phyloP scores from a whole-genome alignment of 2,113 vertebrate genomes.

The Vulpes lagopus region DNA sequence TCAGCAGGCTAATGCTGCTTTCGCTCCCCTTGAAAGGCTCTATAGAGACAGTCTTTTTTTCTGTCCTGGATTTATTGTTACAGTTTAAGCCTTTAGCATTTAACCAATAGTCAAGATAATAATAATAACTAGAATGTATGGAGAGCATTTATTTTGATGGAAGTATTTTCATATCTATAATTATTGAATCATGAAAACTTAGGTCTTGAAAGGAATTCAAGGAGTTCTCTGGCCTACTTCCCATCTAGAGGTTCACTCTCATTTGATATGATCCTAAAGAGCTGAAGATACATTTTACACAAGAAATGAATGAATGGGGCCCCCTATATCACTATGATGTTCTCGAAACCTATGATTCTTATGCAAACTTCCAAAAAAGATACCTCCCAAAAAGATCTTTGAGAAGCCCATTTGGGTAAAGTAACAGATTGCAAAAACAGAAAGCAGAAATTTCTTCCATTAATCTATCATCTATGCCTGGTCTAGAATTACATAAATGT shows the following conservation, averaged over 20 bases:
- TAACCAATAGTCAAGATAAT: neutral
- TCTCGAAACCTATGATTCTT: neutral
- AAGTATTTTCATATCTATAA: conserved; percentile 26
- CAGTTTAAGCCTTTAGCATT: neutral
- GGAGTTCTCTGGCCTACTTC: neutral
- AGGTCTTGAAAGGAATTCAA: conserved; percentile 44
- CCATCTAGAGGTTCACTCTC: neutral
- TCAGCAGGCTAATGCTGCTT: neutral
- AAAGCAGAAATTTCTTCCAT: neutral
- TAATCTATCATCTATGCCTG: neutral
- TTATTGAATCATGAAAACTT: conserved; percentile 19
- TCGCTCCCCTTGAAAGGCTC: neutral
- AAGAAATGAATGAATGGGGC: neutral
- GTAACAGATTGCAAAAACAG: neutral
- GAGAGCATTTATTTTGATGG: conserved; percentile 26
- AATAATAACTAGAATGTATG: neutral
- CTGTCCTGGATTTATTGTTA: neutral
- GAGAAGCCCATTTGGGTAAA: neutral
- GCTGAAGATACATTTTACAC: neutral
- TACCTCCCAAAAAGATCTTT: neutral
- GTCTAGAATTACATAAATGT: neutral
- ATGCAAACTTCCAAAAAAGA: neutral
- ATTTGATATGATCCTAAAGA: neutral
- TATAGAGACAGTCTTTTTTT: neutral
- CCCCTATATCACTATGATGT: neutral